phyloP scores from a whole-genome alignment of 2,797 vertebrate genomes.

The Cuniculus paca region DNA sequence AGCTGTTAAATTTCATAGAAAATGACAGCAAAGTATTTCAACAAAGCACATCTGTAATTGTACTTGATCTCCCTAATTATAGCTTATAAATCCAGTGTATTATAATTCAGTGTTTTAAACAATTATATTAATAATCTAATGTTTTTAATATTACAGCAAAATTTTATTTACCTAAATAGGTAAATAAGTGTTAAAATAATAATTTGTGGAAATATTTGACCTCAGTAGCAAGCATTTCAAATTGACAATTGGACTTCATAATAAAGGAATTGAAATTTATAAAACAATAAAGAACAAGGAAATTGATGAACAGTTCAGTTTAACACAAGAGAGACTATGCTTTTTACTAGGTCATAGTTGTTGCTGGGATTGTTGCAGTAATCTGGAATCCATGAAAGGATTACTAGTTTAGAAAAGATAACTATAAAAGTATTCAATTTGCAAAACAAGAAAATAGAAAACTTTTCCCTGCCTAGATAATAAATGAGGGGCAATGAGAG shows the following conservation, averaged over 20 bases:
- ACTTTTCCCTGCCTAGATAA: neutral
- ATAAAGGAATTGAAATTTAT: neutral
- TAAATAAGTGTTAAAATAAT: neutral
- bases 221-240: neutral
- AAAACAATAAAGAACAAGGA: neutral
- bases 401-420: neutral
- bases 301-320: neutral
- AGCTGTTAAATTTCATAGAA: neutral
- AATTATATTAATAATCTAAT: neutral
- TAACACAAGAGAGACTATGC: neutral
- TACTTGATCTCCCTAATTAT: neutral
- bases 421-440: neutral
- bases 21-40: neutral
- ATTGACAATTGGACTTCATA: neutral
- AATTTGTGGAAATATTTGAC: neutral
- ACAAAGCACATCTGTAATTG: neutral
- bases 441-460: neutral
- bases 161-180: neutral
- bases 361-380: neutral
- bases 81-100: neutral
- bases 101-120: neutral
- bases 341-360: neutral
- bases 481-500: fast-evolving
- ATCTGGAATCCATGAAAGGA: neutral
- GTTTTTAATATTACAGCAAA: neutral